Evolutionary conservation across 2,113 vertebrate species (phyloP).

Genomic region (Hyaena hyaena): DNA sequence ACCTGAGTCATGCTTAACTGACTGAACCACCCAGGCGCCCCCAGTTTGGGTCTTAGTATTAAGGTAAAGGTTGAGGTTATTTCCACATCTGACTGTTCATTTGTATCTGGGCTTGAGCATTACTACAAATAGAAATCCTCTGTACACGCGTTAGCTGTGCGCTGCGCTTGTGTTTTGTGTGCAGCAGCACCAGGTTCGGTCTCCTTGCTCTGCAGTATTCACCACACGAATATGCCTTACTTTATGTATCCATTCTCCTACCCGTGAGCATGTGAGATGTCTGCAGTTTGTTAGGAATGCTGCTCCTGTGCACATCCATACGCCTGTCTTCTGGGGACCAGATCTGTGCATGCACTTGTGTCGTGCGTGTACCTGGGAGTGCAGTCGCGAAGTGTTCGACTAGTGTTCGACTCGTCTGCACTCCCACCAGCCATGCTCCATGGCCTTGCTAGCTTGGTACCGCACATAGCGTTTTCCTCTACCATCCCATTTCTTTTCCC

Average conservation of each 20-base stretch:
- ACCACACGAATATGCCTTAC: background rate
- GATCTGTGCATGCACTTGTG: background rate
- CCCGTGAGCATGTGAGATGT: background rate
- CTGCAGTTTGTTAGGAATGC: background rate
- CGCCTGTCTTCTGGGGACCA: background rate
- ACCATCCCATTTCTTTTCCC: background rate
- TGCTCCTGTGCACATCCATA: background rate
- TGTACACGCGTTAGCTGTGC: background rate
- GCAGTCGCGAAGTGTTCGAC: background rate
- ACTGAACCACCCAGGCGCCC: no score
- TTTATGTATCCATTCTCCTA: background rate
- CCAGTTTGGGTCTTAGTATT: background rate
- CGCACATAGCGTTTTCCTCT: background rate
- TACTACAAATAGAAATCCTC: background rate
- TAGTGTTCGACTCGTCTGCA: background rate
- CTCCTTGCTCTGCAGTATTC: background rate
- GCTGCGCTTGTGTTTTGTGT: background rate
- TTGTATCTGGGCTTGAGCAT: background rate
- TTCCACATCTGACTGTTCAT: background rate
- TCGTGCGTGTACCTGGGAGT: background rate
- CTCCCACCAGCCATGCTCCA: background rate
- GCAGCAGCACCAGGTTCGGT: background rate
- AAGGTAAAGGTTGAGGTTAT: background rate
- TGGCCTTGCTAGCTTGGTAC: background rate
- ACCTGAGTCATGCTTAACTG: no score